A percentile compares a stretch with the other conserved stretches of the same genome.
Conservation (phyloP, 2,888 invertebrate species). For the Metalampra italica region DNA sequence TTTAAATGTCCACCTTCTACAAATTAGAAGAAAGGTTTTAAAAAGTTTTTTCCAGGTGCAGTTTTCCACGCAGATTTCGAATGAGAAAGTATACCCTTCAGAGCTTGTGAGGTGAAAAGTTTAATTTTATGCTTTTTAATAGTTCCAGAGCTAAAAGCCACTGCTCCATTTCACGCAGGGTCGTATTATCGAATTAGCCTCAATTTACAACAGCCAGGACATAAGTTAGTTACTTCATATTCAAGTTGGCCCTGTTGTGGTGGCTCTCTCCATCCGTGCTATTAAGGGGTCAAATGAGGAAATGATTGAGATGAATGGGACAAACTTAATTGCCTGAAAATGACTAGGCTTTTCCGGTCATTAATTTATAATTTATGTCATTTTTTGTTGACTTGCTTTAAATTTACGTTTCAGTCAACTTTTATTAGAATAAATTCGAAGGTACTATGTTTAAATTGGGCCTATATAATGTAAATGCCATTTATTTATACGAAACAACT, state of each 20-base stretch:
- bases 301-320: conserved; percentile 36
- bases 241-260: conserved; percentile 8
- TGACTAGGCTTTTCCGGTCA: conserved; percentile 12
- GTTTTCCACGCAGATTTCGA: no score
- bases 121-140: no score
- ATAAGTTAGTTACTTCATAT: background rate
- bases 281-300: conserved; percentile 16
- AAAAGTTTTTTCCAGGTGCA: no score
- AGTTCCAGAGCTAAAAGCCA: no score
- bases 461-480: no score
- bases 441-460: no score
- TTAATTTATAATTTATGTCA: conserved; percentile 12
- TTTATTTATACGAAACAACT: no score
- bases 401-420: background rate
- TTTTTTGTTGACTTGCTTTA: conserved; percentile 1
- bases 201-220: background rate
- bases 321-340: conserved; percentile 29
- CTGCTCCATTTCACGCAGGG: background rate
- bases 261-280: conserved; percentile 1
- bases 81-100: no score
- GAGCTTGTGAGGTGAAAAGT: no score
- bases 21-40: no score
- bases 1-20: no score
- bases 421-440: no score
- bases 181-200: background rate